Evolutionary conservation across 2,113 vertebrate species (phyloP).

Genomic region (Dissostichus mawsoni): DNA sequence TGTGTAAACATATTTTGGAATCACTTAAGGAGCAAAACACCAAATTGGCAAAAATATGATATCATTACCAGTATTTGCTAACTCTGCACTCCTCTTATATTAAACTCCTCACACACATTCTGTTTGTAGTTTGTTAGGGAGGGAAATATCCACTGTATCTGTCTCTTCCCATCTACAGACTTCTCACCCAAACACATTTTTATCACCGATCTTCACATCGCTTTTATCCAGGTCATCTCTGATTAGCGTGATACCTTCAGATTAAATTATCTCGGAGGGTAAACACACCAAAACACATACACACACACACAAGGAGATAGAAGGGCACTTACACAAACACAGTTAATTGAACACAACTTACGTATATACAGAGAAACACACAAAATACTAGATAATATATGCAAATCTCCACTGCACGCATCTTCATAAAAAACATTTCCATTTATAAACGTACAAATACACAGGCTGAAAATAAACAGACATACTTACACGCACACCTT

Average conservation of each 20-base stretch:
- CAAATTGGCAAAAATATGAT: neutral
- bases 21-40: neutral
- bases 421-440: constrained; percentile 3
- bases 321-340: neutral
- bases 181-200: neutral
- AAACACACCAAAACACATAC: neutral
- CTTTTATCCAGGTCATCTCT: constrained; percentile 48
- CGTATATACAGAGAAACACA: neutral
- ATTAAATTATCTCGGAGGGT: neutral
- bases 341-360: constrained; percentile 2
- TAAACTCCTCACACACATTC: neutral
- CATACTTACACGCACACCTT: neutral
- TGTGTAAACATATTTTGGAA: neutral
- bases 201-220: constrained; percentile 11
- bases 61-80: neutral
- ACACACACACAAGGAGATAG: neutral
- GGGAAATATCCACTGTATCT: neutral
- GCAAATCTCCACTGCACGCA: constrained; percentile 17
- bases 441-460: constrained; percentile 1
- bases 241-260: constrained; percentile 41
- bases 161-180: neutral
- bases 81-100: neutral
- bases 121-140: neutral
- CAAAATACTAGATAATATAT: constrained; percentile 10
- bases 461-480: neutral